These are phyloP conservation scores for Ectemnius continuus DNA, from an alignment of 2,888 invertebrate genomes.

Conservation along the genomic window DNA sequence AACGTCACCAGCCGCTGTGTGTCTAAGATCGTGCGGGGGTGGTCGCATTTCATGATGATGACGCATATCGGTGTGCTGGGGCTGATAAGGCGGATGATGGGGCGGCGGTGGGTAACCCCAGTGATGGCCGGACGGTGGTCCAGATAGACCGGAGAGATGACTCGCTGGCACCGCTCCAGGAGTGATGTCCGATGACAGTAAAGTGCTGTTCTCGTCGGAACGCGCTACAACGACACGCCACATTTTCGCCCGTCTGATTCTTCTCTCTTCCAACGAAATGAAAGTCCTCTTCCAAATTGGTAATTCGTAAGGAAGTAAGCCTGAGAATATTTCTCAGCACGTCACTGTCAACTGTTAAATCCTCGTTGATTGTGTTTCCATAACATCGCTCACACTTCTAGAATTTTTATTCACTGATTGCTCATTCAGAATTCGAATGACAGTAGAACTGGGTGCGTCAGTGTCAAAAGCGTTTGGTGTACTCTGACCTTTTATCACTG, in stretches of 20 bases:
- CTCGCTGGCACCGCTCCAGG: slow-evolving; percentile 57
- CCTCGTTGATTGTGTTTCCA: too few relatives aligned
- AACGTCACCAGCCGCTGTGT: slow-evolving; percentile 31
- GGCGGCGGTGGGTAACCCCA: slow-evolving; percentile 62
- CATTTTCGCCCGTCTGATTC: slow-evolving; percentile 54
- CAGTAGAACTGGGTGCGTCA: too few relatives aligned
- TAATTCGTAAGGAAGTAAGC: too few relatives aligned
- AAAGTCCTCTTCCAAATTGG: neutral
- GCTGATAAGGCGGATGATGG: slow-evolving; percentile 64
- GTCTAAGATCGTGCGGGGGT: slow-evolving; percentile 54
- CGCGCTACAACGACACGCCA: slow-evolving; percentile 76
- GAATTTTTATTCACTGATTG: too few relatives aligned
- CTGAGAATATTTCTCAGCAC: too few relatives aligned
- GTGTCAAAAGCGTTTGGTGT: too few relatives aligned
- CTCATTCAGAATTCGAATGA: too few relatives aligned
- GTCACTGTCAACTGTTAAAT: too few relatives aligned
- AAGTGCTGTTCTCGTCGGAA: slow-evolving; percentile 74
- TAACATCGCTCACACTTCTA: too few relatives aligned
- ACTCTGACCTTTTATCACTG: too few relatives aligned
- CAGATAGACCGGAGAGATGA: slow-evolving; percentile 62
- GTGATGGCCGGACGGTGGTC: slow-evolving; percentile 64
- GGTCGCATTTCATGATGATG: slow-evolving; percentile 70
- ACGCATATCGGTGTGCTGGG: slow-evolving; percentile 68
- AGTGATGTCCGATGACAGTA: slow-evolving; percentile 74
- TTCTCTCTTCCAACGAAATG: neutral